A percentile compares a stretch with the other conserved stretches of the same genome.
phyloP scores from a whole-genome alignment of 1,140 invertebrate genomes.

The Psilanteris sp. region DNA sequence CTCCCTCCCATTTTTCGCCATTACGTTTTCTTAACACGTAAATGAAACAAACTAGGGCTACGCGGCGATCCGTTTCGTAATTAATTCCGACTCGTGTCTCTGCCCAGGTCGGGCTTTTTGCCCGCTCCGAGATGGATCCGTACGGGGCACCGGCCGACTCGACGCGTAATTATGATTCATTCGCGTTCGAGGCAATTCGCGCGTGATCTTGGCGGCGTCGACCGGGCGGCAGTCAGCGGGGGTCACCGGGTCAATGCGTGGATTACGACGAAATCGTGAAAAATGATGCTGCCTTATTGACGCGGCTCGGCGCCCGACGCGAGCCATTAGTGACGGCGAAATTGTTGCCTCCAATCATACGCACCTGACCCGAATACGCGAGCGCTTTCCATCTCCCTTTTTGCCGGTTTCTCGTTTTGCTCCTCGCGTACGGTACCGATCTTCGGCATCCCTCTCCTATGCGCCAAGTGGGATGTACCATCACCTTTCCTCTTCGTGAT shows the following conservation, averaged over 20 bases:
- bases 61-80: constrained; percentile 31
- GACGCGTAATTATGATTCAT: constrained; percentile 42
- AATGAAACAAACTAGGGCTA: constrained; percentile 50
- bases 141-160: no score
- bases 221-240: constrained; percentile 6
- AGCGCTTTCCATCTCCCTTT: constrained; percentile 35
- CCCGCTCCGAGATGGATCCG: no score
- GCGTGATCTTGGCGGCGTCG: no score
- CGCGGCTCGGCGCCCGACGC: constrained; percentile 47
- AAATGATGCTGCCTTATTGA: constrained; percentile 74
- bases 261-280: constrained; percentile 71
- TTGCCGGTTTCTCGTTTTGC: constrained; percentile 29
- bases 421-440: constrained; percentile 58
- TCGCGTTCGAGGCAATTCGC: constrained; percentile 27
- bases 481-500: constrained; percentile 41
- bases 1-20: constrained; percentile 48
- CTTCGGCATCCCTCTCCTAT: constrained; percentile 21
- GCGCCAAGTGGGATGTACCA: constrained; percentile 36
- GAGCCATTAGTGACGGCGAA: constrained; percentile 69
- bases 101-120: constrained; percentile 14
- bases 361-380: constrained; percentile 68
- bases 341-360: constrained; percentile 71
- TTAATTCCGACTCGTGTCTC: constrained; percentile 41
- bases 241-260: constrained; percentile 10
- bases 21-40: constrained; percentile 58